These are phyloP conservation scores for Meriones psammophilus DNA, from an alignment of 2,797 vertebrate genomes.

Conservation along the genomic window DNA sequence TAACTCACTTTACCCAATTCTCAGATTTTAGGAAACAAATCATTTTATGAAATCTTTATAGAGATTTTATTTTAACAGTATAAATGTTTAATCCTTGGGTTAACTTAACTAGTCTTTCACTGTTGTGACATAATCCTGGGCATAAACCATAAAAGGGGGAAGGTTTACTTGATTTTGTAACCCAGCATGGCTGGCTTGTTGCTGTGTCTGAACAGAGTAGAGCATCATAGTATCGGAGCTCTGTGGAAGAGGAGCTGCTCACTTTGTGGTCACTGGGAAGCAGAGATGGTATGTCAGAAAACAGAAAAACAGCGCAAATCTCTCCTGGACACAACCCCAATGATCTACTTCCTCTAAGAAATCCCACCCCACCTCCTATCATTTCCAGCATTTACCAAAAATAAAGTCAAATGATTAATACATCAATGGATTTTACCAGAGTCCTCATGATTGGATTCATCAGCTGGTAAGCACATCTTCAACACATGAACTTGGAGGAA, in stretches of 20 bases:
- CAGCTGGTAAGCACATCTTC: background rate
- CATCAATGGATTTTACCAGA: background rate
- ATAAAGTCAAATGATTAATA: background rate
- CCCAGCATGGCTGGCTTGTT: background rate
- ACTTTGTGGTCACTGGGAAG: background rate
- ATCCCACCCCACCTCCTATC: background rate
- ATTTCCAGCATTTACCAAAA: background rate
- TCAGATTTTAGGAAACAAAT: conserved; percentile 27
- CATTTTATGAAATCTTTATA: conserved; percentile 9
- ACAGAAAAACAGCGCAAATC: background rate
- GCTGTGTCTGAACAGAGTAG: background rate
- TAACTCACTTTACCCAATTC: conserved; percentile 46
- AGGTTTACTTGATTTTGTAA: background rate
- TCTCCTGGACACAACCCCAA: background rate
- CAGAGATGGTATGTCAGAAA: background rate
- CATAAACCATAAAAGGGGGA: background rate
- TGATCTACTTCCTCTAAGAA: background rate
- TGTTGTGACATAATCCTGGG: background rate
- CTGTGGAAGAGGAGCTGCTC: background rate
- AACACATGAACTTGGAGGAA: background rate
- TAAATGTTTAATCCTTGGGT: background rate
- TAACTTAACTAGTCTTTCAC: background rate
- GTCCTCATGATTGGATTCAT: background rate
- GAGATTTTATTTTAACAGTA: conserved; percentile 53
- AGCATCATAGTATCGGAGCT: background rate